These are phyloP conservation scores for Aldabrachelys gigantea DNA, from an alignment of 2,113 vertebrate genomes.

Conservation along the genomic window DNA sequence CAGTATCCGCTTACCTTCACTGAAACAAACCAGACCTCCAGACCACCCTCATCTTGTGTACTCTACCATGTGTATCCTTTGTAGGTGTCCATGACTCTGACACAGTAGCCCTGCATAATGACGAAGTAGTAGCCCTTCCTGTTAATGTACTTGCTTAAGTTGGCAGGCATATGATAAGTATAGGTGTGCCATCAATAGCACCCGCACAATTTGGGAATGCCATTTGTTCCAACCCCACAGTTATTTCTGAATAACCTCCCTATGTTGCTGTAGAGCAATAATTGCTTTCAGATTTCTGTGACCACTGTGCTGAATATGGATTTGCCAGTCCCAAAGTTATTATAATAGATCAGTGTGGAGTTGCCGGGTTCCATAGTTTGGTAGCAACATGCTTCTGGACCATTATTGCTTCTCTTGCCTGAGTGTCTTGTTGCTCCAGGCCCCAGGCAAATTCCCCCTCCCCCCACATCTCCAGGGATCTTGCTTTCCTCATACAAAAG, in stretches of 20 bases:
- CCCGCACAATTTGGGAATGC: too few species aligned
- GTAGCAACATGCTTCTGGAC: neutral
- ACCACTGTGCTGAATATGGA: neutral
- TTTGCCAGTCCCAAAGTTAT: neutral
- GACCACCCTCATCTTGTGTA: neutral
- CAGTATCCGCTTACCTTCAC: neutral
- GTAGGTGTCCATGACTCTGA: neutral
- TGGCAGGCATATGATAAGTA: neutral
- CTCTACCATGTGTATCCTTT: neutral
- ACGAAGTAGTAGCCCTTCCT: neutral
- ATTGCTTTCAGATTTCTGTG: neutral
- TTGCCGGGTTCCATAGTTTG: neutral
- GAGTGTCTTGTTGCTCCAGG: neutral
- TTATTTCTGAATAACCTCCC: too few species aligned
- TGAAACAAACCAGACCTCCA: neutral
- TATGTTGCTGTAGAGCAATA: neutral
- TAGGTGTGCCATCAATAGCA: neutral
- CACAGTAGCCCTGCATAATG: neutral
- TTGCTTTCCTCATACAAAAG: neutral
- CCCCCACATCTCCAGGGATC: neutral
- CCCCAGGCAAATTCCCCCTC: neutral
- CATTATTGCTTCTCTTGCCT: neutral
- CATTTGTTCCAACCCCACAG: too few species aligned
- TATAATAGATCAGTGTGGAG: neutral
- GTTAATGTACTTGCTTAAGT: neutral